Evolutionary conservation across 2,888 invertebrate species (phyloP), one percentile per base, ranked within the genome.

Genomic region (Ichneumoninae sp.): DNA sequence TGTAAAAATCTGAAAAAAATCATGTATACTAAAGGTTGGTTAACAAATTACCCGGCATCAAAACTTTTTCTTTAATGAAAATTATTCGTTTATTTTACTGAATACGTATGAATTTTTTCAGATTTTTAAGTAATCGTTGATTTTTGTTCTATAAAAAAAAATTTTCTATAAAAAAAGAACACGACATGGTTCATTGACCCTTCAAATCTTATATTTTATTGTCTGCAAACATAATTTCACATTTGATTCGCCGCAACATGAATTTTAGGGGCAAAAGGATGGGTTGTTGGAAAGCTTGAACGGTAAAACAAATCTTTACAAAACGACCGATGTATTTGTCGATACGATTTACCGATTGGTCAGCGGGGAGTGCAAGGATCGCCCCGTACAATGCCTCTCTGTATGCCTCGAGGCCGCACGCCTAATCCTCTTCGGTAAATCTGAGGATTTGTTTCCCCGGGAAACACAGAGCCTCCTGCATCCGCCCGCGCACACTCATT

Each of bases 391-490:
- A 22, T 16, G 22, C 30, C 50, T 13, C 40, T 36, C 52, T 33
- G 10, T 33, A 16, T 50, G 69, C 63, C 40, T 79, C 69, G 70
- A 66, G 54, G 65, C 65, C 65, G 65, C 70, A 50, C 33, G 65
- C 70, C 83, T 83, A 83, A 83, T 83, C 83, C 83, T 75, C 83
- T 75, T 47, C 44, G 75, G 74, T 83, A 83, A 83, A 83, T 75
- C 79, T 83, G 70, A 80, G 79, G 83, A 79, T 83, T 83, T 76
- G 54, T 80, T 80, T 77, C 36, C 40, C 50, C 30, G 60, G 68
- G 63, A 80, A 79, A 75, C 69, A 75, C 47, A 69, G 30, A 63
- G 40, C 65, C 54, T 5, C 63, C 63, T 47, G 30, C 5, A n/a
- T 16, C 13, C 52, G 22, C 65, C 19, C 54, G 7, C 52, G 5